Base-by-base conservation (phyloP, 2,797 vertebrate species). In the Acipenser transmontanus region DNA sequence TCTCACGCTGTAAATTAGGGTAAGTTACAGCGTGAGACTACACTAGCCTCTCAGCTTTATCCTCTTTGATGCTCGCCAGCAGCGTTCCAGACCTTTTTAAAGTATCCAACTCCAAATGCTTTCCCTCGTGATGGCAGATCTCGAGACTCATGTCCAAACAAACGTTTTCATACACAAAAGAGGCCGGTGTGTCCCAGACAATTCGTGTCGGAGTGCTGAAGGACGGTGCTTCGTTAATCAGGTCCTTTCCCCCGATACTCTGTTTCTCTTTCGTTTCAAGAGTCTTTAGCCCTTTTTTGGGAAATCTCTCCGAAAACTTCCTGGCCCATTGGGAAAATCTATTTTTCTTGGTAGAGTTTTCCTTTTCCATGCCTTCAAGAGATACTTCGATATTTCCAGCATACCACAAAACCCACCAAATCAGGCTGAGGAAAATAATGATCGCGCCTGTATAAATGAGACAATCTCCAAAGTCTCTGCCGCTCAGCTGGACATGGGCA, bases 391-490 rank as follows among this genome's bases (percentile, higher is more conserved):
- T 66, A 81, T 92, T 93, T 1, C 88, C 83, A 62, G 82, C 67
- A 74, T 89, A 91, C 91, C 91, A 93, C 74, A 87, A 71, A 54
- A 91, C 62, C 91, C 91, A 92, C 67, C 63, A 75, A 49, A 65
- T 80, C 66, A 91, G 72, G 72, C 91, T 92, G 73, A 72, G 1
- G 81, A 92, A 90, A 10, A 91, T 2, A 8, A 89, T 0, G 8
- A 93, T 71, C 0, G 84, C 74, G 50, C 91, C 91, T 11, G 73
- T 77, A 85, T 88, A 88, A 76, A 91, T 85, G 6, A 93, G 66
- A 65, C 91, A 91, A 73, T 93, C 91, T 0, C 89, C 90, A 8
- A 91, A 91, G 2, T 85, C 86, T 17, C 69, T 73, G 1, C 79
- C 87, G 1, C 63, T n/a, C 12, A 77, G 0, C 61, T 78, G 78